A percentile compares a stretch with the other conserved stretches of the same genome.
Evolutionary conservation across 1,140 invertebrate species (phyloP).

Genomic region (Drosophila hydei): DNA sequence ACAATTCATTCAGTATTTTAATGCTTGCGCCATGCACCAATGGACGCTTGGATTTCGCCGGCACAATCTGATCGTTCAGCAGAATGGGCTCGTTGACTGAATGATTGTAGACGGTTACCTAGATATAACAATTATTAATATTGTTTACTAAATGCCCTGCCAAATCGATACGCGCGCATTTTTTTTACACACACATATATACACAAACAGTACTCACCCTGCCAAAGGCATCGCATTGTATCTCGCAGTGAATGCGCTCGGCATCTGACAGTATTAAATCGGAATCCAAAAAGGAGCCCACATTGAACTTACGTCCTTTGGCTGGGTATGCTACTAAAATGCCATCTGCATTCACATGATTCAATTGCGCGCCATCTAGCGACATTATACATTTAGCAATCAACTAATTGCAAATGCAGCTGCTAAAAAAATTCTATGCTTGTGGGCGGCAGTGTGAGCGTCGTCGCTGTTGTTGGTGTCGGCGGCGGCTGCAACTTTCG

Average conservation of each 20-base stretch:
- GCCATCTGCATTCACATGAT: constrained; percentile 58
- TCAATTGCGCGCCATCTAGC: constrained; percentile 70
- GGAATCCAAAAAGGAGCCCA: constrained; percentile 65
- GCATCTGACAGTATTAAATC: constrained; percentile 60
- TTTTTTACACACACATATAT: background rate
- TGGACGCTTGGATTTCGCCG: constrained; percentile 56
- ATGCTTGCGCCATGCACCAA: constrained; percentile 60
- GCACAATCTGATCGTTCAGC: constrained; percentile 59
- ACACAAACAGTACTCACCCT: constrained; percentile 58
- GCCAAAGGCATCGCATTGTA: constrained; percentile 75
- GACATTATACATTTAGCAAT: constrained; percentile 58
- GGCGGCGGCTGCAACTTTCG: constrained; percentile 45
- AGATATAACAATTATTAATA: background rate
- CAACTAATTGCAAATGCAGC: constrained; percentile 36
- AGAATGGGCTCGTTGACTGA: constrained; percentile 49
- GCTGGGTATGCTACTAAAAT: constrained; percentile 36
- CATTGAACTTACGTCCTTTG: constrained; percentile 72
- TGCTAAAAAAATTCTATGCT: constrained; percentile 28
- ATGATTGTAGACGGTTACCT: constrained; percentile 72
- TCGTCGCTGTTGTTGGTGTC: constrained; percentile 11
- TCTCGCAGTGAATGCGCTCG: constrained; percentile 69
- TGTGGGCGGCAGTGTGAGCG: constrained; percentile 24
- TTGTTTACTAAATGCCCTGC: constrained; percentile 3
- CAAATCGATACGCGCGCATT: constrained; percentile 36
- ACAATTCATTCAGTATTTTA: constrained; percentile 59